A percentile compares a stretch with the other conserved stretches of the same genome.
These are phyloP conservation scores for Poliocrania exsul DNA, from an alignment of 2,797 vertebrate species.

Conservation along the genomic window DNA sequence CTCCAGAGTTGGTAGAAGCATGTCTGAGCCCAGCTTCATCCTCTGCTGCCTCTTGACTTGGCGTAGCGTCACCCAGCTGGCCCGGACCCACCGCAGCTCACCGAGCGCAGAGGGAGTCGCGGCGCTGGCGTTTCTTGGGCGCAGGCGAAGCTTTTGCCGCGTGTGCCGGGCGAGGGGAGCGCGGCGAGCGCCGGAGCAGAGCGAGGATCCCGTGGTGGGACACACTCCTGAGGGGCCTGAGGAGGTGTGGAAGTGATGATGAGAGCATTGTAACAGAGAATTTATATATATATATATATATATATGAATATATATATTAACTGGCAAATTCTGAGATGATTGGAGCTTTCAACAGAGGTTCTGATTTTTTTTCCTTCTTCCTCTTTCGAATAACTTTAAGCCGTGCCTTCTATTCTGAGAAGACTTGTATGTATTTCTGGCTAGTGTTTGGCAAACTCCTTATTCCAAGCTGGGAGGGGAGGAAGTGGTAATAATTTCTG, in stretches of 20 bases:
- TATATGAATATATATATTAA: conserved; percentile 64
- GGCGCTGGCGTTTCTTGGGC: conserved; percentile 56
- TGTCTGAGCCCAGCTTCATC: conserved; percentile 54
- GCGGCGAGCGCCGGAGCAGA: conserved; percentile 45
- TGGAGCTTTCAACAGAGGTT: conserved; percentile 64
- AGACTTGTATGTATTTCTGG: conserved; percentile 75
- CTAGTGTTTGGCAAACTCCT: conserved; percentile 65
- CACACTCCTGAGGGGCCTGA: neutral
- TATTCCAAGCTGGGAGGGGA: conserved; percentile 57
- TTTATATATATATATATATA: conserved; percentile 29
- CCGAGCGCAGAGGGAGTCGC: conserved; percentile 14
- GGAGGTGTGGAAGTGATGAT: conserved; percentile 35
- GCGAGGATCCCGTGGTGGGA: neutral
- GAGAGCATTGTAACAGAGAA: conserved; percentile 69
- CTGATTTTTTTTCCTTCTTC: conserved; percentile 37
- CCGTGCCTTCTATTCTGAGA: conserved; percentile 76
- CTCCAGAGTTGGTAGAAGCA: conserved; percentile 60
- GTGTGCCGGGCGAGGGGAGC: neutral
- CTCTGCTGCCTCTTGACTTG: conserved; percentile 50
- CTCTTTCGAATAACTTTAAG: conserved; percentile 69
- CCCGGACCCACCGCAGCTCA: conserved; percentile 56
- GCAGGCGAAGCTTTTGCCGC: neutral
- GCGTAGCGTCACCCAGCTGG: conserved; percentile 56
- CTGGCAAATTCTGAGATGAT: conserved; percentile 58
- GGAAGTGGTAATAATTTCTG: conserved; percentile 70